Base-by-base conservation (phyloP, 2,888 invertebrate species). In the Trypoxylon attenuatum region DNA sequence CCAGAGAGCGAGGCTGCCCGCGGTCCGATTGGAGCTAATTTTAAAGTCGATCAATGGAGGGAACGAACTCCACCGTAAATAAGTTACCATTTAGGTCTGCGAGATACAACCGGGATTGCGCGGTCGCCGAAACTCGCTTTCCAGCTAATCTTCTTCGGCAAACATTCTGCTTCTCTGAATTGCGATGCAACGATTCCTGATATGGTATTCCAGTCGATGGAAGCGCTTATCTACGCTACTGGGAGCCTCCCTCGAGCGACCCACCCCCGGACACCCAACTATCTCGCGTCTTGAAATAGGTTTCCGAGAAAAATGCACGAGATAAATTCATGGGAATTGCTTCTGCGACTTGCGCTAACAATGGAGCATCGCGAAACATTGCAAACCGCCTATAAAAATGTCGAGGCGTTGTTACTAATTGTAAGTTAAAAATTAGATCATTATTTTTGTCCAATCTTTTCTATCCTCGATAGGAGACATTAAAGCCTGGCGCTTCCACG, bases 131-230 rank as follows among this genome's bases (percentile, higher is more conserved):
- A 23, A 5, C 49, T 21, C 22, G n/a, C n/a, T n/a, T 57, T 65
- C 65, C 21, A 8, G 51, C 50, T 65, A 61, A 65, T 65, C 65
- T 29, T 42, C 5, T 15, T 2, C 16, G 16, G 13, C 18, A 43
- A 21, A 25, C 25, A 41, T 29, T 27, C 38, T n/a, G 49, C 10
- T 65, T 60, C 65, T 23, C 2, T 33, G 68, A 65, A 60, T n/a
- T 13, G 27, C n/a, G 47, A 53, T 53, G 33, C 47, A 23, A 5
- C 38, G 59, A 47, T 67, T 56, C 47, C 45, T 43, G 62, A 65
- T 45, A 53, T 16, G 22, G 29, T 8, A 47, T 42, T 43, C n/a
- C n/a, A 39, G 18, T 39, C 38, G 59, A 58, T 45, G 39, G 41
- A 41, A 33, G 23, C 18, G 25, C 5, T 10, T 39, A 54, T 63